Conservation (phyloP, 2,888 invertebrate genomes). For the Axea sp. region DNA sequence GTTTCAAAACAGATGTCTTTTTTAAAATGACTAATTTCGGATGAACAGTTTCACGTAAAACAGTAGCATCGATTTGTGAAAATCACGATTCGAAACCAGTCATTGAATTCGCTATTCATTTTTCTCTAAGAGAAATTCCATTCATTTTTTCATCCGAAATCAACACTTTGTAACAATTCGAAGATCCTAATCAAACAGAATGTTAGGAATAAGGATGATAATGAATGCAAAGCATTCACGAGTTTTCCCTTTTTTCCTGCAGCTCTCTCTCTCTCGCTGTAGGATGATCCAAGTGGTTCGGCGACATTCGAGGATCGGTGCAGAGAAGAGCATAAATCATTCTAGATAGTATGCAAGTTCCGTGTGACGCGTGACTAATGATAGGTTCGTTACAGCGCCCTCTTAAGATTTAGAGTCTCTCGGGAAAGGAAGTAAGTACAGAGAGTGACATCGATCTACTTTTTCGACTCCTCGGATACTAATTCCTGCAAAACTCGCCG, state of each 20-base stretch:
- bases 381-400: constrained; percentile 59
- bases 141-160: constrained; percentile 34
- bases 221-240: constrained; percentile 44
- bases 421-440: constrained; percentile 47
- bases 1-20: too few species aligned
- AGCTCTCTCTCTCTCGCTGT: not conserved
- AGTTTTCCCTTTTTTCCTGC: not conserved
- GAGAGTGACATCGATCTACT: constrained; percentile 58
- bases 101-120: constrained; percentile 4
- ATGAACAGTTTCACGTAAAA: too few species aligned
- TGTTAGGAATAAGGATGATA: constrained; percentile 30
- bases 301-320: constrained; percentile 50
- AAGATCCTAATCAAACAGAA: constrained; percentile 47
- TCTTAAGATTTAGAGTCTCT: constrained; percentile 58
- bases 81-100: too few species aligned
- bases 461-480: constrained; percentile 46
- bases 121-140: constrained; percentile 4
- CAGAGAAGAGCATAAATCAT: constrained; percentile 60
- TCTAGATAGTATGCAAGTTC: constrained; percentile 59
- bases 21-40: too few species aligned
- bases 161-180: constrained; percentile 37
- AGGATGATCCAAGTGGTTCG: constrained; percentile 39
- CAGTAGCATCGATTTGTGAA: too few species aligned
- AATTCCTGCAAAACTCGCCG: constrained; percentile 51
- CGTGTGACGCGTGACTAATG: constrained; percentile 62